Evolutionary conservation across 2,888 invertebrate species (phyloP).

Genomic region (Lasioglossum oenotherae): DNA sequence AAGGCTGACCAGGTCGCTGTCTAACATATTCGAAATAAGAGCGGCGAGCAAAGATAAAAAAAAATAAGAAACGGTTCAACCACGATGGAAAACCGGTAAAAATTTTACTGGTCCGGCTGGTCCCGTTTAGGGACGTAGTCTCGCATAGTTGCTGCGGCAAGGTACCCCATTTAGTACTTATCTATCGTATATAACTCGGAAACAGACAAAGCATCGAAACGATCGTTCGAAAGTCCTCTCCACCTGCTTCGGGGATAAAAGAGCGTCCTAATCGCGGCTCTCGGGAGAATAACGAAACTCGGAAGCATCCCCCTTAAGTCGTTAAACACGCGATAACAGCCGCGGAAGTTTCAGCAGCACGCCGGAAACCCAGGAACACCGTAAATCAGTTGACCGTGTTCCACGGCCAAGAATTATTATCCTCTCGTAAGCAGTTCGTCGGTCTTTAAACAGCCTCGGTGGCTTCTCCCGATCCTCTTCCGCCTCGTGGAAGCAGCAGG

Average conservation of each 20-base stretch:
- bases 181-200: neutral
- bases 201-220: neutral
- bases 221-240: neutral
- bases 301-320: constrained; percentile 27
- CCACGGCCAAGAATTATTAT: constrained; percentile 30
- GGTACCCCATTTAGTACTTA: neutral
- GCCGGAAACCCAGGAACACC: neutral
- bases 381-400: constrained; percentile 32
- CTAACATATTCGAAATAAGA: constrained; percentile 42
- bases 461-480: constrained; percentile 10
- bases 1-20: constrained; percentile 48
- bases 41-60: neutral
- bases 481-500: neutral
- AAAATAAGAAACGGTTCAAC: neutral
- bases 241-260: neutral
- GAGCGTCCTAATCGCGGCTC: neutral
- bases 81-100: constrained; percentile 33
- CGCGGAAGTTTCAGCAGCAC: constrained; percentile 22
- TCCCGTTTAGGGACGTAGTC: neutral
- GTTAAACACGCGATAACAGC: constrained; percentile 34
- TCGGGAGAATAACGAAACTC: constrained; percentile 5
- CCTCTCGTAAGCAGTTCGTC: constrained; percentile 19
- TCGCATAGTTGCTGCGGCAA: neutral
- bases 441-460: constrained; percentile 1
- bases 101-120: constrained; percentile 19